A percentile compares a stretch with the other conserved stretches of the same genome.
Conservation (phyloP, 2,888 invertebrate species). For the Lasioglossum malachurum region DNA sequence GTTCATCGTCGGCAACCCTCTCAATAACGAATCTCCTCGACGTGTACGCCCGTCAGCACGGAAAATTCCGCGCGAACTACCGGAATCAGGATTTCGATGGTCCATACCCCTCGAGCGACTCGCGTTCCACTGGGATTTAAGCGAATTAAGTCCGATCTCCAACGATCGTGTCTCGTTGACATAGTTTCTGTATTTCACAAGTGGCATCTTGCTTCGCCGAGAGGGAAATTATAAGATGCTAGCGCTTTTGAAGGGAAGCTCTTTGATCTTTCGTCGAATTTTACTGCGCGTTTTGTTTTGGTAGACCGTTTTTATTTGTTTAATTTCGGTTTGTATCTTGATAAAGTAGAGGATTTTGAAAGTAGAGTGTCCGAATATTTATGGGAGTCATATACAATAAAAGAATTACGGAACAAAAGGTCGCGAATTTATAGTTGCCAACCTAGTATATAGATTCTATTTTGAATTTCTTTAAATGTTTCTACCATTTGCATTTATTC, state of each 20-base stretch:
- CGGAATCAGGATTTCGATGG: not conserved
- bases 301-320: not conserved
- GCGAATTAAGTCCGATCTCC: not conserved
- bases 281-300: not conserved
- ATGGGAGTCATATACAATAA: too few species aligned
- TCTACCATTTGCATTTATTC: too few species aligned
- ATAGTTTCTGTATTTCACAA: not conserved
- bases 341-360: too few species aligned
- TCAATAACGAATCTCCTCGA: conserved; percentile 32
- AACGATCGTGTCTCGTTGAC: conserved; percentile 9
- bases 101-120: not conserved
- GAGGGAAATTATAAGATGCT: not conserved
- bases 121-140: not conserved
- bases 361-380: too few species aligned
- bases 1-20: conserved; percentile 11
- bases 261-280: not conserved
- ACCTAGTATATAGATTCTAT: too few species aligned
- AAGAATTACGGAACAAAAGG: too few species aligned
- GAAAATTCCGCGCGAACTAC: not conserved
- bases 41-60: not conserved
- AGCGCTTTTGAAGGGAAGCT: not conserved
- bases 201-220: not conserved
- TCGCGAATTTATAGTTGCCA: too few species aligned
- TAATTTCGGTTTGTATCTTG: not conserved
- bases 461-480: too few species aligned